These are phyloP conservation scores for Xerus rutilus DNA, from an alignment of 2,797 vertebrate genomes.

Conservation along the genomic window DNA sequence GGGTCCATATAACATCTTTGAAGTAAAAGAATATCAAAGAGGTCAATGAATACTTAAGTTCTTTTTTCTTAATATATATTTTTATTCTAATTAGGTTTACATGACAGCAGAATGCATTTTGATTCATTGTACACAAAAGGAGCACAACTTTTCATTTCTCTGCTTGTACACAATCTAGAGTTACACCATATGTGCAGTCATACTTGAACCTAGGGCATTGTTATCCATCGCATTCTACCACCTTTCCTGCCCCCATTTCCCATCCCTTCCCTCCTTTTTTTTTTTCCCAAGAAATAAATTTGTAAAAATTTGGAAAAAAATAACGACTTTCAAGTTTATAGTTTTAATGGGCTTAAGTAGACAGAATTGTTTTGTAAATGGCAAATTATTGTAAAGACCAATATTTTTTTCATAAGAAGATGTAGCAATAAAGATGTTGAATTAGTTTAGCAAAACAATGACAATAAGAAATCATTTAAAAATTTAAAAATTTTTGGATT, in stretches of 20 bases:
- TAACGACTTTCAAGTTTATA: neutral
- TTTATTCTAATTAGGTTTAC: no score
- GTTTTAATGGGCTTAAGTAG: neutral
- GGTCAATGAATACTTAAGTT: neutral
- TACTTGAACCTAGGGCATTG: no score
- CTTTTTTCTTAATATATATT: neutral
- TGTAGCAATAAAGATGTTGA: neutral
- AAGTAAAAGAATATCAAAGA: neutral
- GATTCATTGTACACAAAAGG: no score
- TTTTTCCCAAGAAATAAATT: neutral
- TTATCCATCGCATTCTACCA: no score
- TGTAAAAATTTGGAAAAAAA: neutral
- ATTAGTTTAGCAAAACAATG: neutral
- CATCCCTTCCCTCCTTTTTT: no score
- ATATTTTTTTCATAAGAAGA: neutral
- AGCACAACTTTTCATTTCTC: no score
- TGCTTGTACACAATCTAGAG: no score
- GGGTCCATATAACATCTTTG: neutral
- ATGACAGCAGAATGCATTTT: no score
- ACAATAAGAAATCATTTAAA: neutral
- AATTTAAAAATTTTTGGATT: neutral
- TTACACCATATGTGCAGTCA: no score
- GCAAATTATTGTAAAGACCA: neutral
- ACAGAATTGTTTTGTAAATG: neutral
- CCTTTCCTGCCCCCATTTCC: no score